phyloP scores from a whole-genome alignment of 2,888 invertebrate genomes.

The Pomacea canaliculata region DNA sequence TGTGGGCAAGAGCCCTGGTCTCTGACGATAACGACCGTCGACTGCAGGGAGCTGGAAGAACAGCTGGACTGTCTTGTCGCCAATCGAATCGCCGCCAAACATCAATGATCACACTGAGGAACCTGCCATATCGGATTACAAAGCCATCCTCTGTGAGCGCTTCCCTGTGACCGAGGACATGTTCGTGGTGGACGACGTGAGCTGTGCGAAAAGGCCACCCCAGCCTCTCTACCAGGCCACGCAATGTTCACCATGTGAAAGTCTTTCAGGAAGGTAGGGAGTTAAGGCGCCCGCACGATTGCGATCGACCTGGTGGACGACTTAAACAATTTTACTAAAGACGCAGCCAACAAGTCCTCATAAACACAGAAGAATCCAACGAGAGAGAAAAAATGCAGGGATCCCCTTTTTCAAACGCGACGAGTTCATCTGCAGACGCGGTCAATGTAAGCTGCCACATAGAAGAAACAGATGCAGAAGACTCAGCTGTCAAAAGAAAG shows the following conservation, averaged over 20 bases:
- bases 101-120: no score
- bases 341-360: no score
- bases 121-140: no score
- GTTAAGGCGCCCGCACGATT: no score
- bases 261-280: conserved; percentile 77
- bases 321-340: no score
- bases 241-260: conserved; percentile 72
- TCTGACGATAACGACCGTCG: neutral
- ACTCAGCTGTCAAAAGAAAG: neutral
- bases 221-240: conserved; percentile 5
- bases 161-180: neutral
- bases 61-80: neutral
- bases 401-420: no score
- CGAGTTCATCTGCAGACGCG: no score
- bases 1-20: neutral
- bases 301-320: no score
- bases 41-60: neutral
- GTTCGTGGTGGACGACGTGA: neutral
- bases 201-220: neutral
- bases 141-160: no score
- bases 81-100: neutral
- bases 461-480: neutral
- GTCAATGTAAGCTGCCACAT: conserved; percentile 65
- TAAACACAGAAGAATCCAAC: no score
- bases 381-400: no score